phyloP scores from a whole-genome alignment of 53 echinoderm and acorn worm genomes.

The Hippasteria phrygiana region DNA sequence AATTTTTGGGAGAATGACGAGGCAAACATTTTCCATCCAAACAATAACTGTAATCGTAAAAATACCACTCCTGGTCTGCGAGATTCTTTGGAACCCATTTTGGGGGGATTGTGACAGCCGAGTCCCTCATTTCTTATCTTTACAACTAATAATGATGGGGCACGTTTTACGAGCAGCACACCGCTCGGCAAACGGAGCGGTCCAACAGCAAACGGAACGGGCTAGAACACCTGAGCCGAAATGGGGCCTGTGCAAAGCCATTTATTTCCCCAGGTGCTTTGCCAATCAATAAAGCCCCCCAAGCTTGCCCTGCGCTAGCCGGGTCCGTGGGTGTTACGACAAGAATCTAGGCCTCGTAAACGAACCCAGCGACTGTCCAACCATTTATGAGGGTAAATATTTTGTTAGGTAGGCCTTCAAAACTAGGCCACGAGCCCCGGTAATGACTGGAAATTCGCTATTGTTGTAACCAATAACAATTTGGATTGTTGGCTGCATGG shows the following conservation, averaged over 20 bases:
- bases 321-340: no score
- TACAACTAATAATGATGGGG: constrained; percentile 1
- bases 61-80: background rate
- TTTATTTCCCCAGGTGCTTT: constrained; percentile 24
- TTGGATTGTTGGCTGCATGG: background rate
- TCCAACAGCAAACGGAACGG: constrained; percentile 17
- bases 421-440: constrained; percentile 19
- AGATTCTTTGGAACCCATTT: background rate
- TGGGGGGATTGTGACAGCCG: background rate
- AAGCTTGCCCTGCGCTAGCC: no score
- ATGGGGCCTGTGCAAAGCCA: constrained; percentile 47
- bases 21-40: constrained; percentile 9
- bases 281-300: no score
- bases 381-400: constrained; percentile 65
- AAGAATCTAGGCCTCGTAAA: background rate
- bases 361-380: background rate
- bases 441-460: constrained; percentile 18
- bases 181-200: constrained; percentile 15
- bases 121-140: constrained; percentile 40
- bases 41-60: constrained; percentile 25
- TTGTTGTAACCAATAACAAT: constrained; percentile 53
- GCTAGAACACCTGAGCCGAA: constrained; percentile 30
- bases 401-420: constrained; percentile 50
- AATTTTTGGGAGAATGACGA: background rate
- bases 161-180: background rate